phyloP scores from a whole-genome alignment of 2,888 invertebrate species.

The Pachliopta kotzebuea region DNA sequence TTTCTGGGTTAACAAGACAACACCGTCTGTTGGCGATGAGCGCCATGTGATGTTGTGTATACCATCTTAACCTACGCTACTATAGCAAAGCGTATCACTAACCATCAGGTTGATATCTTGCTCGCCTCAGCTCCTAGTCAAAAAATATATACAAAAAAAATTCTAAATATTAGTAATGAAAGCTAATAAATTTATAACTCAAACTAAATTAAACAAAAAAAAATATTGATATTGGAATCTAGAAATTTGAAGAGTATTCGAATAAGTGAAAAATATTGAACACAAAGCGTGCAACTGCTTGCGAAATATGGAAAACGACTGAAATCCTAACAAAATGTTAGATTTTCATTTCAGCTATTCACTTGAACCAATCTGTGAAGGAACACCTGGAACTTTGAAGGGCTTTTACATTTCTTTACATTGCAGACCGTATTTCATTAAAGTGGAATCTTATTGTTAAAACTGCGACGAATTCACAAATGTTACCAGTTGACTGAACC shows the following conservation, averaged over 20 bases:
- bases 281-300: background rate
- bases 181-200: too few species aligned
- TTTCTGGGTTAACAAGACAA: too few species aligned
- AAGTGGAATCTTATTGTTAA: constrained; percentile 46
- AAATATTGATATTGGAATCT: too few species aligned
- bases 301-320: background rate
- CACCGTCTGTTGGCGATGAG: too few species aligned
- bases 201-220: background rate
- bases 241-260: background rate
- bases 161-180: too few species aligned
- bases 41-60: too few species aligned
- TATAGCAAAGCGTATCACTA: too few species aligned
- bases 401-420: constrained; percentile 46
- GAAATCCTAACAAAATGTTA: background rate
- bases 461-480: constrained; percentile 38
- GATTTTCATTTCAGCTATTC: background rate
- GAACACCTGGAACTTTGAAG: constrained; percentile 37
- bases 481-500: constrained; percentile 37
- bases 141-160: too few species aligned
- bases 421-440: constrained; percentile 56
- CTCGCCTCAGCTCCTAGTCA: too few species aligned
- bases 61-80: too few species aligned
- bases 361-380: constrained; percentile 16
- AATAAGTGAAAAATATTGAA: background rate
- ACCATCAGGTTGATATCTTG: too few species aligned